phyloP scores from a whole-genome alignment of 1,140 invertebrate genomes.

The Plutomurus gul region DNA sequence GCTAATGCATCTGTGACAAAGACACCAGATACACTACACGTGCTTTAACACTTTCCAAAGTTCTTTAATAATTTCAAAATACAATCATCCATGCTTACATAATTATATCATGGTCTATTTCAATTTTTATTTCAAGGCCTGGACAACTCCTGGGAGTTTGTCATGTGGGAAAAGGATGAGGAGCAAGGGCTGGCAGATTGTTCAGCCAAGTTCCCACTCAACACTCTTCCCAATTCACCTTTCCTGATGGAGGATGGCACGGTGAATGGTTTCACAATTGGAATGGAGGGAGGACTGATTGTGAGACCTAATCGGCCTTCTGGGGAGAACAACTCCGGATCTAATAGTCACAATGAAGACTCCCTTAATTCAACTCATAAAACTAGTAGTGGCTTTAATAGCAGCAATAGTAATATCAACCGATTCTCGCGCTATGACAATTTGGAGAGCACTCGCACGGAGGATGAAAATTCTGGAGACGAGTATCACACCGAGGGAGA shows the following conservation, averaged over 20 bases:
- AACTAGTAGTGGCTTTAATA: constrained; percentile 9
- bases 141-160: constrained; percentile 52
- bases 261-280: background rate
- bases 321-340: constrained; percentile 4
- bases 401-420: constrained; percentile 33
- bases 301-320: background rate
- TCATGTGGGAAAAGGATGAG: constrained; percentile 47
- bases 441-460: constrained; percentile 46
- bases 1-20: too few relatives aligned
- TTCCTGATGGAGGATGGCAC: constrained; percentile 8
- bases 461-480: constrained; percentile 33
- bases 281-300: constrained; percentile 17
- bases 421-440: constrained; percentile 53
- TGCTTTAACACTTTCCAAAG: too few relatives aligned
- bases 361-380: background rate
- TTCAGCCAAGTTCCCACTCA: constrained; percentile 35
- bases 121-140: too few relatives aligned
- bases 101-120: too few relatives aligned
- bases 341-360: constrained; percentile 21
- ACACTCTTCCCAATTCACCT: constrained; percentile 42
- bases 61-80: too few relatives aligned
- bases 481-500: constrained; percentile 31
- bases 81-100: too few relatives aligned
- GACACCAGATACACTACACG: too few relatives aligned
- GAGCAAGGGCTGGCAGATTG: constrained; percentile 25